These are phyloP conservation scores for Hydractinia symbiolongicarpus DNA, from an alignment of 30 jellyfish, hydroid and myxozoan species.

Conservation along the genomic window DNA sequence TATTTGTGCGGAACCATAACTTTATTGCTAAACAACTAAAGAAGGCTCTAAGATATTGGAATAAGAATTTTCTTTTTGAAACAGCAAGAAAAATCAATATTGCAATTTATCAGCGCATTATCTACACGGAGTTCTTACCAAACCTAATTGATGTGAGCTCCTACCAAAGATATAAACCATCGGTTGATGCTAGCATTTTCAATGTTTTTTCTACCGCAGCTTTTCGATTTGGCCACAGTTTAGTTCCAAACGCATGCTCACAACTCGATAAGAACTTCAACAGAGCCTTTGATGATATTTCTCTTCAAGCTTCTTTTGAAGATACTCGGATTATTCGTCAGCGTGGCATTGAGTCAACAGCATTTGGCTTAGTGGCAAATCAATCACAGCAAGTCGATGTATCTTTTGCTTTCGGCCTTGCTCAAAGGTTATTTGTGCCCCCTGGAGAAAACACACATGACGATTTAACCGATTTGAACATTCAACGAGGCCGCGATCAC, in stretches of 20 bases:
- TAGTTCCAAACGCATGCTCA: not conserved
- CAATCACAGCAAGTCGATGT: constrained; percentile 45
- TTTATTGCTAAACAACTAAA: constrained; percentile 59
- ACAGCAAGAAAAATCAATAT: constrained; percentile 77
- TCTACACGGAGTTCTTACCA: constrained; percentile 65
- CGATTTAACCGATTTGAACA: constrained; percentile 71
- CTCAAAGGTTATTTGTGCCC: constrained; percentile 30
- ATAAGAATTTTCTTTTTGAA: constrained; percentile 53
- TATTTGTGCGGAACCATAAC: constrained; percentile 87
- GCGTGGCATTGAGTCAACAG: constrained; percentile 71
- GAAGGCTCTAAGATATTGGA: constrained; percentile 61
- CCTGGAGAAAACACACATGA: constrained; percentile 42
- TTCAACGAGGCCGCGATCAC: constrained; percentile 96
- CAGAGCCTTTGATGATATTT: not conserved
- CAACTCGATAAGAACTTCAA: constrained; percentile 30
- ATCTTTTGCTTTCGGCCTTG: constrained; percentile 21
- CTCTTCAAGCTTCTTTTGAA: constrained; percentile 28
- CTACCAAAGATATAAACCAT: constrained; percentile 54
- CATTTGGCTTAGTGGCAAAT: constrained; percentile 64
- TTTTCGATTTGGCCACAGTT: constrained; percentile 40
- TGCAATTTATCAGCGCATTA: constrained; percentile 81
- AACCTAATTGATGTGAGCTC: constrained; percentile 42
- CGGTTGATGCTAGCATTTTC: constrained; percentile 55
- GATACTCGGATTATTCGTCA: constrained; percentile 44
- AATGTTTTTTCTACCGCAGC: constrained; percentile 40